phyloP scores from a whole-genome alignment of 2,113 vertebrate genomes.

The Sinocyclocheilus grahami region DNA sequence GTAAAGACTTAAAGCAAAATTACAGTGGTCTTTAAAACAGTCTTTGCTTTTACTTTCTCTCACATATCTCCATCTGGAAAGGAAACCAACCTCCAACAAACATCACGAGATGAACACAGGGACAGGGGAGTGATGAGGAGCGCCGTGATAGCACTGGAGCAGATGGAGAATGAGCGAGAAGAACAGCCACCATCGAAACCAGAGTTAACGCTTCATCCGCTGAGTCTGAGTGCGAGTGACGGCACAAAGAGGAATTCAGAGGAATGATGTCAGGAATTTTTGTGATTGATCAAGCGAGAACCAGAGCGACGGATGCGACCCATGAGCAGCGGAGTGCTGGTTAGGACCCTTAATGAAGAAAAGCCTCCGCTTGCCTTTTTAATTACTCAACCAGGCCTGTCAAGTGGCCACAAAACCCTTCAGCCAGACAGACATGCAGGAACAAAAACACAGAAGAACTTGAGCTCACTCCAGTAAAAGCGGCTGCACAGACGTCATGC shows the following conservation, averaged over 20 bases:
- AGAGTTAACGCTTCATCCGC: conserved; percentile 11
- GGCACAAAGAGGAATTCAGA: conserved; percentile 38
- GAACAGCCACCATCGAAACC: conserved; percentile 49
- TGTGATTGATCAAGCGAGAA: conserved; percentile 21
- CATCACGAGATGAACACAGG: neutral
- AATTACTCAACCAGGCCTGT: conserved; percentile 81
- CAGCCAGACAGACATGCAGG: conserved; percentile 30
- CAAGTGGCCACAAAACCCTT: conserved; percentile 72
- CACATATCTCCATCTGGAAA: neutral
- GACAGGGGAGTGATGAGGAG: neutral
- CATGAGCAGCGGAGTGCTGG: no score
- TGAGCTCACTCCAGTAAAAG: conserved; percentile 13
- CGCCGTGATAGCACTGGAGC: no score
- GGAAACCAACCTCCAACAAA: neutral
- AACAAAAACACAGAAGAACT: conserved; percentile 66
- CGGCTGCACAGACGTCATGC: neutral
- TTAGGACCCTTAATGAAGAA: conserved; percentile 70
- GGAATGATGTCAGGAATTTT: neutral
- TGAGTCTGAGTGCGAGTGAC: neutral
- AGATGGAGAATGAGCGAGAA: neutral
- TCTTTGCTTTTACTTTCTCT: neutral
- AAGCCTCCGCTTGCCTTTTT: conserved; percentile 78
- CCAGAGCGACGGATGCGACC: neutral
- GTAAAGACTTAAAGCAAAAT: neutral
- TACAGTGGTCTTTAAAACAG: no score